A percentile compares a stretch with the other conserved stretches of the same genome.
Evolutionary conservation across 2,113 vertebrate species (phyloP).

Genomic region (Coptodon rendalli): DNA sequence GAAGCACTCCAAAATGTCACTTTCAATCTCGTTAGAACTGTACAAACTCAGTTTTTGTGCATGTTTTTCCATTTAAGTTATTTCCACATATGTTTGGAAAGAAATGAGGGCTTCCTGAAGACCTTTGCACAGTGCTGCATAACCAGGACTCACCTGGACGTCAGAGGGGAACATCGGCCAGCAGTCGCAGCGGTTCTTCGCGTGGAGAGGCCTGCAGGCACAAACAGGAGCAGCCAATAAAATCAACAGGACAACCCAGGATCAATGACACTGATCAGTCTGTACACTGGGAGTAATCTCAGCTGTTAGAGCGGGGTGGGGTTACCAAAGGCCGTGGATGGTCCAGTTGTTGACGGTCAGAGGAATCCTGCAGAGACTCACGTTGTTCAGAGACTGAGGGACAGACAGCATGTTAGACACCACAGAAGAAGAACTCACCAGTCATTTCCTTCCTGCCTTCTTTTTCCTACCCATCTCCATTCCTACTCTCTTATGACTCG

Average conservation of each 20-base stretch:
- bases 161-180: conserved; percentile 70
- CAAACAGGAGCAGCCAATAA: accelerated
- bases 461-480: background rate
- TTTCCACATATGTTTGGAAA: background rate
- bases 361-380: conserved; percentile 54
- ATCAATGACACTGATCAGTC: background rate
- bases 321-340: conserved; percentile 73
- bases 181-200: conserved; percentile 44
- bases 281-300: background rate
- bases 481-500: background rate
- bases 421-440: background rate
- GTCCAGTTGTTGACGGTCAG: conserved; percentile 57
- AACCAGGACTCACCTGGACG: conserved; percentile 50
- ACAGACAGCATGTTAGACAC: background rate
- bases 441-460: background rate
- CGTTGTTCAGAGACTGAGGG: conserved; percentile 28
- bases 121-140: background rate
- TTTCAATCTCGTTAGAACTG: too few species aligned
- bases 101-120: background rate
- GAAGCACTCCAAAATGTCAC: too few species aligned
- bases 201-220: conserved; percentile 38
- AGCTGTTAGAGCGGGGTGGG: background rate
- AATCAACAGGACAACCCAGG: background rate
- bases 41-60: background rate
- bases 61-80: background rate